Base-by-base conservation (phyloP, 2,113 vertebrate species). In the Ceratotherium simum region DNA sequence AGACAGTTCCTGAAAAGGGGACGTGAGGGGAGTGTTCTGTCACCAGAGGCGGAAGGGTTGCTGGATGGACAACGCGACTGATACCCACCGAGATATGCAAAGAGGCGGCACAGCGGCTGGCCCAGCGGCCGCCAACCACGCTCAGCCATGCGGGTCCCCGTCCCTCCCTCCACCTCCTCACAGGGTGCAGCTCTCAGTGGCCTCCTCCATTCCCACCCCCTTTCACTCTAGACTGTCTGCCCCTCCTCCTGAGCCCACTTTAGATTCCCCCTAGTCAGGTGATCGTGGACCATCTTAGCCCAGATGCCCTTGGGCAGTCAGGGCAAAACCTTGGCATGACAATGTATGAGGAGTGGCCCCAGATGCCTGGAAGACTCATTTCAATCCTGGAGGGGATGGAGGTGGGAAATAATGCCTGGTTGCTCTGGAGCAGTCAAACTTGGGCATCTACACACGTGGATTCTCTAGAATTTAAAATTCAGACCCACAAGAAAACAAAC, bases 401-500 rank as follows among this genome's bases (percentile, higher is more conserved):
- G 16, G 46, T 36, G 13, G 46, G n/a, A 2, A 23, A 18, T 12
- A 67, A 73, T 14, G 33, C 33, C 51, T 42, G 42, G 36, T 39
- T 89, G 23, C 14, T 42, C 73, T 42, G 11, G 8, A 64, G 29
- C 4, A 0, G 42, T 62, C 54, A 73, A 21, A 62, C 17, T 27
- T 31, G 46, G 65, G 46, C 39, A 51, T 31, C 42, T 46, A 56
- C 8, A 56, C 10, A 6, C 39, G 23, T 16, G 29, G 56, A 58
- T n/a, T 73, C 75, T 65, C 29, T 46, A 56, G 67, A 87, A 80
- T 62, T n/a, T 75, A 36, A 81, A 87, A 88, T 75, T 81, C 25
- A 20, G 72, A 33, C 39, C 39, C 27, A 31, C 39, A 46, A 70
- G 67, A 75, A 88, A 75, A 56, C 4, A 70, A 70, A 60, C 13